Evolutionary conservation across 1,140 invertebrate genomes (phyloP), one percentile per base, ranked within the genome.

Genomic region (Drosophila melanogaster): DNA sequence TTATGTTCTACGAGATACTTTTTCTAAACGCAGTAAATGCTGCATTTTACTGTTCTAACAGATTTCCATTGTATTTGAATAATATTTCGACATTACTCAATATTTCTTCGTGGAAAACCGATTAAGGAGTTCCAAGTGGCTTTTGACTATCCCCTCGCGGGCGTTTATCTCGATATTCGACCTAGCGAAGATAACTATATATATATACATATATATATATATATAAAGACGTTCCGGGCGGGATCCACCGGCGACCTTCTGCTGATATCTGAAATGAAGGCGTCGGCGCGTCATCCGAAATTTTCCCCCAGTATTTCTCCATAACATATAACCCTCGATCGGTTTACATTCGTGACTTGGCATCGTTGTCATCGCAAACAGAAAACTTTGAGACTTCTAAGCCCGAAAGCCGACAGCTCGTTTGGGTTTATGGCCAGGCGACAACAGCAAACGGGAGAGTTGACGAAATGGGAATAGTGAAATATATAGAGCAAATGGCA

Each of bases 261-360:
- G 19, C 2, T 58, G 59, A 64, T 66, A 65, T 46, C 56, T 60
- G n/a, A 57, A 55, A 40, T 41, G 22, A 55, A 51, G 40, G 38
- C 41, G 11, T 33, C 24, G 59, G 11, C 62, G 56, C 64, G 64
- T 67, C 64, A 67, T 67, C 59, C 64, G 12, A 64, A 67, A 65
- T 67, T 67, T 67, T 51, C 64, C 64, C 64, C 46, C 60, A 51
- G 64, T 35, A 26, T 33, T 66, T 62, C 57, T 64, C 38, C 49
- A 54, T 56, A 19, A 19, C 41, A 44, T 44, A 44, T 22, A 69
- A 49, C 35, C 50, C 66, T 49, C 65, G 66, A 70, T 71, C 65
- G 67, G 67, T 70, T 70, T 71, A 57, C 67, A 70, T 71, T 71
- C 51, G 53, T 71, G 67, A 71, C 67, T 70, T 33, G 67, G 67